A percentile compares a stretch with the other conserved stretches of the same genome.
These are phyloP conservation scores for Lathamus discolor DNA, from an alignment of 2,113 vertebrate genomes.

Conservation along the genomic window DNA sequence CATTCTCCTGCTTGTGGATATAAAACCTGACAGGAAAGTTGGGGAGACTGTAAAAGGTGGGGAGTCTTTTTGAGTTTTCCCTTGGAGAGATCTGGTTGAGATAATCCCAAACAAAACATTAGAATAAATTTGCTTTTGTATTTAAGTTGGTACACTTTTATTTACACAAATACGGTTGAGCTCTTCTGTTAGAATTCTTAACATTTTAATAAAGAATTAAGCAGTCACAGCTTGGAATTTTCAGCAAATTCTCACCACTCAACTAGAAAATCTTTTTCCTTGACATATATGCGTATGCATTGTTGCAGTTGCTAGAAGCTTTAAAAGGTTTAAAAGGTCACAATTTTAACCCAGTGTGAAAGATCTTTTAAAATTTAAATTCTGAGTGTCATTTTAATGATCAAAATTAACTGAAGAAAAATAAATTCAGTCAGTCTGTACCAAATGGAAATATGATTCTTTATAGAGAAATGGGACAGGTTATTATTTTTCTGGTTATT, in stretches of 20 bases:
- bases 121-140: neutral
- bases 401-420: neutral
- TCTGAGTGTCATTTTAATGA: neutral
- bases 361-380: neutral
- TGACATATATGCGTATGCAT: neutral
- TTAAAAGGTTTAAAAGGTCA: neutral
- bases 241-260: neutral
- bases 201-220: neutral
- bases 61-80: neutral
- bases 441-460: neutral
- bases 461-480: accelerated
- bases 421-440: neutral
- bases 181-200: neutral
- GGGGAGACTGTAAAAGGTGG: neutral
- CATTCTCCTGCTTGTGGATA: neutral
- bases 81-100: neutral
- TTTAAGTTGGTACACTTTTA: neutral
- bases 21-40: neutral
- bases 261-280: neutral
- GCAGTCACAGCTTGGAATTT: neutral
- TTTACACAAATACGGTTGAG: neutral
- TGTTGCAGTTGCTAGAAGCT: neutral
- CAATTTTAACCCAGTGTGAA: neutral
- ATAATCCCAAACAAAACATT: neutral
- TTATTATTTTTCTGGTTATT: neutral